phyloP scores from a whole-genome alignment of 2,113 vertebrate genomes.

The Chlorodrepanis virens region DNA sequence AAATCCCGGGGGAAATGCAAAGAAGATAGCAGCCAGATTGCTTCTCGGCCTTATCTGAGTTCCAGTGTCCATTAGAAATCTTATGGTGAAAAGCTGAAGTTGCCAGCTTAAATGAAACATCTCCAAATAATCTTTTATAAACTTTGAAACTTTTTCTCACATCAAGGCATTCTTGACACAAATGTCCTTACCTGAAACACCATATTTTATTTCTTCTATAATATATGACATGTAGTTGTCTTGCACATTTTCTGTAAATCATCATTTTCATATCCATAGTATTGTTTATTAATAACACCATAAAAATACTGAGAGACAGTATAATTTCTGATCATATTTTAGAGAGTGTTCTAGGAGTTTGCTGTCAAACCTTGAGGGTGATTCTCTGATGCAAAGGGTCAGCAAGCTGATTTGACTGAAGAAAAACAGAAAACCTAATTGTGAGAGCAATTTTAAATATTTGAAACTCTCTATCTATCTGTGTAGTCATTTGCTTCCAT shows the following conservation, averaged over 20 bases:
- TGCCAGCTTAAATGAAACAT: background rate
- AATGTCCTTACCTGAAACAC: background rate
- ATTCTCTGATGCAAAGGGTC: background rate
- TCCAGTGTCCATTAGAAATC: background rate
- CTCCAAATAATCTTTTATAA: background rate
- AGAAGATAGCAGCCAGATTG: background rate
- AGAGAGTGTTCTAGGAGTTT: background rate
- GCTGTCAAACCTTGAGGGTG: background rate
- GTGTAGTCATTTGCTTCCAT: background rate
- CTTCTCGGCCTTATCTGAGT: constrained; percentile 19
- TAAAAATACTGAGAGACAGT: background rate
- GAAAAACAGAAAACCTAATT: background rate
- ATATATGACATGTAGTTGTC: background rate
- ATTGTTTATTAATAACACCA: background rate
- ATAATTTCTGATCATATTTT: background rate
- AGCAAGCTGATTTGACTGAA: background rate
- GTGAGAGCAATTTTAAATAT: background rate
- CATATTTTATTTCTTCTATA: background rate
- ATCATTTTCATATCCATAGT: background rate
- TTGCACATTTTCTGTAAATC: background rate
- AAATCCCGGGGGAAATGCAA: background rate
- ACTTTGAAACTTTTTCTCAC: background rate
- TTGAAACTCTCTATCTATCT: background rate
- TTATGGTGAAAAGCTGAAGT: background rate
- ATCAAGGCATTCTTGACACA: background rate